Evolutionary conservation across 2,113 vertebrate species (phyloP), one percentile per base, ranked within the genome.

Genomic region (Solea solea): DNA sequence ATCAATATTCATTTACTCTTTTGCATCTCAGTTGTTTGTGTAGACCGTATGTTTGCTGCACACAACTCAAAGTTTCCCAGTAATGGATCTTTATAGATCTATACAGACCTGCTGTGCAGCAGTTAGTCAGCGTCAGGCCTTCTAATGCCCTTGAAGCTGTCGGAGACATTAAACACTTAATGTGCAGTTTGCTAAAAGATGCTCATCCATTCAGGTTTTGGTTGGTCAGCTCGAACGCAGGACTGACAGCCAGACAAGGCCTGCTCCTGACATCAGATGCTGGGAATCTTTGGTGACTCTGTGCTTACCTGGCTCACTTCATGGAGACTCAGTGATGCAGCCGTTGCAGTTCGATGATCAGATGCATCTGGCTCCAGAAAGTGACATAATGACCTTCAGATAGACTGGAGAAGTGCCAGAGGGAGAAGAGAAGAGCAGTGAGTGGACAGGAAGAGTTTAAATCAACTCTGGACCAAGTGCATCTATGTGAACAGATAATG

Each of bases 81-180:
- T 78, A 74, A 83, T 83, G 72, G 72, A 87, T 65, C 57, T 72
- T 74, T 81, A 86, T 86, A 52, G 78, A 84, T 84, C 67, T 28
- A 48, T 49, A 9, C 44, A 50, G 42, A 46, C 56, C 72, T 69
- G 60, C 75, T 80, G 76, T 76, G 76, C 51, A 52, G 67, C 69
- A 70, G 61, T 60, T 52, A 27, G 52, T 76, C 67, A 74, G 68
- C 41, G 72, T 87, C 81, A 81, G 81, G 60, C 72, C 53, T 80
- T 75, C 61, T 76, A 42, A 68, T 88, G 82, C 64, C 88, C 85
- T 89, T 86, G 81, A 83, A 76, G 76, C 72, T 71, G 72, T 78
- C 75, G 74, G 74, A 81, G 42, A 41, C 74, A 61, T 81, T 80
- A 89, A 90, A 83, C 84, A 85, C 88, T 88, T 83, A 82, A 78